Evolutionary conservation across 2,888 invertebrate species (phyloP), one percentile per base, ranked within the genome.

Genomic region (Chalcosyrphus nemorum): DNA sequence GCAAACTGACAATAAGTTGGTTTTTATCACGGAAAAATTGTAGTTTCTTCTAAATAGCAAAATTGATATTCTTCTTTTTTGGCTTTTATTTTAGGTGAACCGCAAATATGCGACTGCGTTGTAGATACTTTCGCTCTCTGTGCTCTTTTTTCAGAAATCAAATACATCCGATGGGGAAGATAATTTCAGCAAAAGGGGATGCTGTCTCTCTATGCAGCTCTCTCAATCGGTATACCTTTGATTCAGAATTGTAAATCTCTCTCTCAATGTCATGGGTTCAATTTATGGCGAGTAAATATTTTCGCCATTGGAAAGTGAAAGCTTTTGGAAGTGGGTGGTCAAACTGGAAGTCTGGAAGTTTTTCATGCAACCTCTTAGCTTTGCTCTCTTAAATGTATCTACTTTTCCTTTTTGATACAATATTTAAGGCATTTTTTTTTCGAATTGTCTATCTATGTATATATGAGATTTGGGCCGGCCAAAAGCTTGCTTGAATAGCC

Each of bases 1-100:
- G 84, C 77, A 74, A 78, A 84, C 84, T 84, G 84, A 84, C 74
- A 45, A 57, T 74, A 38, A 68, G 56, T 78, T 74, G 41, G 63
- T 68, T 78, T 81, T 84, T 78, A 84, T 84, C 78, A 74, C 47
- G 61, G 29, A 72, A 29, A 68, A 63, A 63, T 74, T 35, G 59
- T 63, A 24, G 24, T 41, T 61, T 57, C 57, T 45, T 54, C 11
- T 4, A 15, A 65, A 38, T 45, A 57, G 24, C 45, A 63, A 72
- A 66, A 59, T 11, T 29, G n/a, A 4, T 38, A 7, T 38, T 50
- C 2, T 50, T 50, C 29, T 6, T 43, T 41, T n/a, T n/a, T 77
- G 11, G 7, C 2, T 76, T 68, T 17, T 17, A 24, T 59, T 59
- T 52, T 38, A 35, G 27, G 21, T 38, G 52, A 63, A 70, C 35